Evolutionary conservation across 2,797 vertebrate species (phyloP).

Genomic region (Lithobates pipiens): DNA sequence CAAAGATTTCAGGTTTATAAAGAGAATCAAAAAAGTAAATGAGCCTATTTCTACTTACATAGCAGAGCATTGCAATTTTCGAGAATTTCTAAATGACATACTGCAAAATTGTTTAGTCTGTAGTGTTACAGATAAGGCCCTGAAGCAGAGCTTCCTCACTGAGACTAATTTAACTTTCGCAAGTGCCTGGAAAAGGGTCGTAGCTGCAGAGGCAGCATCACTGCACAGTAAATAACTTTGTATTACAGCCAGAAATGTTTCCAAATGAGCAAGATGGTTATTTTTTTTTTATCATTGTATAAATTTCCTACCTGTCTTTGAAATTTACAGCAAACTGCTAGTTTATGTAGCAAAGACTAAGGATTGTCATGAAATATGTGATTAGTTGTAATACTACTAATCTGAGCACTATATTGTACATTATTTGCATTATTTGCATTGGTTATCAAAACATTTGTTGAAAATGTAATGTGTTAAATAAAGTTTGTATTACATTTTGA

Average conservation of each 20-base stretch:
- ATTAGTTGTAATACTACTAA: background rate
- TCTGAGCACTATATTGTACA: background rate
- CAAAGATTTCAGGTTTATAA: conserved; percentile 40
- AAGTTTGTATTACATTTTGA: too few relatives aligned
- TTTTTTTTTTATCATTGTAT: background rate
- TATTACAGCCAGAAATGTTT: background rate
- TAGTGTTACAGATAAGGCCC: conserved; percentile 38
- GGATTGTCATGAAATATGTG: background rate
- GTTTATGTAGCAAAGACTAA: background rate
- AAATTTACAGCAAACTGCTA: background rate
- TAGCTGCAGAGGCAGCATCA: conserved; percentile 2
- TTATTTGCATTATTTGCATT: too few relatives aligned
- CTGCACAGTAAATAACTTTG: conserved; percentile 40
- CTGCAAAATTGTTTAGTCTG: conserved; percentile 47
- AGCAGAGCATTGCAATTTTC: conserved; percentile 48
- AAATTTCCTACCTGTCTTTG: background rate
- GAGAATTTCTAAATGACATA: conserved; percentile 44
- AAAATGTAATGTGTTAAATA: too few relatives aligned
- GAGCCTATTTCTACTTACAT: conserved; percentile 44
- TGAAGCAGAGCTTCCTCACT: conserved; percentile 30
- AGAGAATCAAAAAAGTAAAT: conserved; percentile 39
- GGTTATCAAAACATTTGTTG: too few relatives aligned
- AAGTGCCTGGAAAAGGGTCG: conserved; percentile 12
- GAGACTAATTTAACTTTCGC: conserved; percentile 44
- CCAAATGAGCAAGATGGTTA: background rate